phyloP scores from a whole-genome alignment of 2,113 vertebrate species.

The Scatophagus argus region DNA sequence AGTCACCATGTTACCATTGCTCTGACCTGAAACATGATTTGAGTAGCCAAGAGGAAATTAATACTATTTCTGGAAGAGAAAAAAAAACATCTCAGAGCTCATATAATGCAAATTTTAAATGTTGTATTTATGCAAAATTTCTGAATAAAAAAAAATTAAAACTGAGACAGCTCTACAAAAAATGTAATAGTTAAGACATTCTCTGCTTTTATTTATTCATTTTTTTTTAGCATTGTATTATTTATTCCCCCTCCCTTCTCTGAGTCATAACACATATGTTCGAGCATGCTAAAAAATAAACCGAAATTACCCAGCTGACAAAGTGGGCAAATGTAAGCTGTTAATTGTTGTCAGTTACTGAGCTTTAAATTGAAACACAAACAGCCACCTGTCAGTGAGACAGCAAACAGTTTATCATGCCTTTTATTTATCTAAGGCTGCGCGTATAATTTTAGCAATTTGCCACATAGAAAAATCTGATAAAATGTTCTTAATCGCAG shows the following conservation, averaged over 20 bases:
- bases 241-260: too few relatives aligned
- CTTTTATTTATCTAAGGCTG: neutral
- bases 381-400: neutral
- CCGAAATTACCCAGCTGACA: neutral
- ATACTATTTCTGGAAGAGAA: neutral
- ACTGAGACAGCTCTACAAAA: neutral
- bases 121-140: neutral
- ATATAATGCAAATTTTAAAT: neutral
- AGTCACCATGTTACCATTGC: neutral
- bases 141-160: neutral
- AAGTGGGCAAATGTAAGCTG: neutral
- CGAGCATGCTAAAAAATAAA: too few relatives aligned
- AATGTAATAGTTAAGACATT: too few relatives aligned
- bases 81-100: neutral
- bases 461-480: neutral
- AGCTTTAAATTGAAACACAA: conserved; percentile 2
- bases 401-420: neutral
- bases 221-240: too few relatives aligned
- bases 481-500: neutral
- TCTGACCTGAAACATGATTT: neutral
- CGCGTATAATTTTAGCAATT: too few relatives aligned
- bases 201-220: too few relatives aligned
- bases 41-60: neutral
- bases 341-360: neutral
- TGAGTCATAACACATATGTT: too few relatives aligned